Percentiles rank a stretch among this genome's conserved stretches.
These are phyloP conservation scores for Ganaspis brasiliensis DNA, from an alignment of 2,888 invertebrate species.

Conservation along the genomic window DNA sequence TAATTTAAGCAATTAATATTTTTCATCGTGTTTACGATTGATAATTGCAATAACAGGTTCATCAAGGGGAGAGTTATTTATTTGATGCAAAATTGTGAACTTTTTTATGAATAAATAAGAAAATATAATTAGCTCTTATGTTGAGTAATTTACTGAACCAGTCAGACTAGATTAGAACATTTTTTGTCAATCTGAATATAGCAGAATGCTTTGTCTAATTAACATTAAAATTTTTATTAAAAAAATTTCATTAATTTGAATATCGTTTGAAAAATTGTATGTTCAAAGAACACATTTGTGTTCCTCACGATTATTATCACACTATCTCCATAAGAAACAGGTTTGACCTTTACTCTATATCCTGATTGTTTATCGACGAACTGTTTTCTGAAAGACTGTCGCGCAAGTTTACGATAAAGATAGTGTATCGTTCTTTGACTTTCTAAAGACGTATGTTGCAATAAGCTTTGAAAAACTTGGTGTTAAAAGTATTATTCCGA, in stretches of 20 bases:
- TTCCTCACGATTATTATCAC: constrained; percentile 22
- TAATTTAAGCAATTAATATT: no score
- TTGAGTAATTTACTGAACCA: not conserved
- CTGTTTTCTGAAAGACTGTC: constrained; percentile 29
- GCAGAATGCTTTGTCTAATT: not conserved
- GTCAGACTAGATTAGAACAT: not conserved
- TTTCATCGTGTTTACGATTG: no score
- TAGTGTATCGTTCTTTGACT: constrained; percentile 11
- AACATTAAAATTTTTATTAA: not conserved
- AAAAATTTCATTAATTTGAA: not conserved
- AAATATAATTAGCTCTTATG: not conserved
- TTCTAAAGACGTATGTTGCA: not conserved
- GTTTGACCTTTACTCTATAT: constrained; percentile 56
- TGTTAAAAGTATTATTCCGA: no score
- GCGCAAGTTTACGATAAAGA: constrained; percentile 1
- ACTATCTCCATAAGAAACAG: constrained; percentile 55
- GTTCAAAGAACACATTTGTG: not conserved
- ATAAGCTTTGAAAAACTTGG: not conserved
- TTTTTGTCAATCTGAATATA: not conserved
- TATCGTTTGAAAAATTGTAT: not conserved
- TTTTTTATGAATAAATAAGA: not conserved
- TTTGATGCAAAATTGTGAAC: not conserved
- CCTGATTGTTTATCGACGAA: constrained; percentile 47
- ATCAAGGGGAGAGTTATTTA: not conserved
- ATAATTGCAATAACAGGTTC: not conserved